Base-by-base conservation (phyloP, 2,113 vertebrate genomes). In the Hydrochoerus hydrochaeris region DNA sequence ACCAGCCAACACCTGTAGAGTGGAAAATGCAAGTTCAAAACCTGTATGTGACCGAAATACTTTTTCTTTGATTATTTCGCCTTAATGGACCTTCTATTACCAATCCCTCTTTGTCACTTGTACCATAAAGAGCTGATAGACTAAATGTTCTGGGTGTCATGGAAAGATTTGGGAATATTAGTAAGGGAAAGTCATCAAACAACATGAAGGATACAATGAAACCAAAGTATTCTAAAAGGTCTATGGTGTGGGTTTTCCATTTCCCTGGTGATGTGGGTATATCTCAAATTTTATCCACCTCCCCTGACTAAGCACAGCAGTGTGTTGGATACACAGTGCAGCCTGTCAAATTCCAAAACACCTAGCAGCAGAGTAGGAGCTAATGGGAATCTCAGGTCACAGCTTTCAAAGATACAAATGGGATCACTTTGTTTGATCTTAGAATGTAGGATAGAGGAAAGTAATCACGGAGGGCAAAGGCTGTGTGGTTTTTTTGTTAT, bases 381-480 rank as follows among this genome's bases (percentile, higher is more conserved):
- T 32, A 93, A 96, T 82, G 41, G 20, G 63, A 52, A 88, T 2
- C 0, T 90, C 28, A 54, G 3, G 57, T 46, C 5, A 90, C 2
- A 94, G 38, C 60, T 97, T 97, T 91, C 32, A 24, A 96, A 16
- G 84, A 67, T 20, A 87, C 52, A 81, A 95, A 91, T 14, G 94
- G 22, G n/a, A 90, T 69, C 58, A 80, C 80, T 94, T 85, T 94
- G 38, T 97, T 97, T 94, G 84, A 94, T 96, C 95, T 94, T 84
- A 78, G 69, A 97, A 96, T 30, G 62, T 46, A 97, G 95, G 82
- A 97, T 35, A 77, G 16, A 71, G 60, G 65, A 95, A 63, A 95
- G 30, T 4, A 94, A 93, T 62, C 91, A 62, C 54, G 82, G 85
- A 97, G 52, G 10, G 49, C 73, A 97, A 98, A 96, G 75, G 57